Conservation (phyloP, 1,140 invertebrate genomes). For the Tetramorium alpestre region DNA sequence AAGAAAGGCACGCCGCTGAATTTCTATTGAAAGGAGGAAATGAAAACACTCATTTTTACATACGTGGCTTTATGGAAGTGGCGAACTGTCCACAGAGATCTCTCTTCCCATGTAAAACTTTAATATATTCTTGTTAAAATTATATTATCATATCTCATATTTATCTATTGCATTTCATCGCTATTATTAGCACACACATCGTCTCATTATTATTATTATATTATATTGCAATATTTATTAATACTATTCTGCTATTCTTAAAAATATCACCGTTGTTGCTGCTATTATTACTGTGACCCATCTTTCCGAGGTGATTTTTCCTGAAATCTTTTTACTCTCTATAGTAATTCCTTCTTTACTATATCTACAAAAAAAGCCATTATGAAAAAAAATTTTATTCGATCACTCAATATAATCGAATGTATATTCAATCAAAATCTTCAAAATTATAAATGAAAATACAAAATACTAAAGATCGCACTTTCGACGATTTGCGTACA, state of each 20-base stretch:
- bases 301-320: conserved; percentile 11
- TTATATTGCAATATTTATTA: conserved; percentile 72
- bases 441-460: conserved; percentile 75
- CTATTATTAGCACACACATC: conserved; percentile 71
- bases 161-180: conserved; percentile 75
- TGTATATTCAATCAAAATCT: conserved; percentile 72
- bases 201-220: conserved; percentile 74
- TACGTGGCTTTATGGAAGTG: conserved; percentile 78
- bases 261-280: conserved; percentile 56
- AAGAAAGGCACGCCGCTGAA: conserved; percentile 65
- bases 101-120: conserved; percentile 80
- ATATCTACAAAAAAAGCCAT: conserved; percentile 54
- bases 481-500: conserved; percentile 30
- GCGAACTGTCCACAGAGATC: conserved; percentile 77
- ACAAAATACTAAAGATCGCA: conserved; percentile 76
- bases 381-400: conserved; percentile 75
- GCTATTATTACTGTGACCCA: conserved; percentile 58
- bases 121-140: conserved; percentile 84
- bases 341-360: conserved; percentile 38
- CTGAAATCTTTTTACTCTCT: background rate
- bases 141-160: conserved; percentile 74
- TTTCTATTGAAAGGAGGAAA: conserved; percentile 70
- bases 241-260: conserved; percentile 63
- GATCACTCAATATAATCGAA: conserved; percentile 62
- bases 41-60: conserved; percentile 75